Conservation (phyloP, 2,888 invertebrate species). For the Artemia sinica region DNA sequence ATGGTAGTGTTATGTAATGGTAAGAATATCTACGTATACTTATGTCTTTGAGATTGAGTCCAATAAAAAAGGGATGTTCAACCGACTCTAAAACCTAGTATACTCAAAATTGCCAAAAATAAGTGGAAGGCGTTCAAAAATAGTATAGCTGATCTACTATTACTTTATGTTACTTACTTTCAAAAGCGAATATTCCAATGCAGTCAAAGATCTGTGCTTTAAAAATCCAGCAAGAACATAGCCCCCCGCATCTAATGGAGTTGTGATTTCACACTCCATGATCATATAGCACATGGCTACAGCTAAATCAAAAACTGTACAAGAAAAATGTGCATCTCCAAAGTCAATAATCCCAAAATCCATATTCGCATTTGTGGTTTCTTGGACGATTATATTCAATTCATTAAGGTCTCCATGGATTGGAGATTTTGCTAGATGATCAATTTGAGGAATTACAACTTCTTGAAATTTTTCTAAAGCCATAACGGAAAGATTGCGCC, state of each 20-base stretch:
- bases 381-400: conserved; percentile 49
- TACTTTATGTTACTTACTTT: conserved; percentile 37
- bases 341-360: conserved; percentile 65
- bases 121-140: no score
- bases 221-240: conserved; percentile 60
- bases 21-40: no score
- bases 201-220: conserved; percentile 40
- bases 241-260: conserved; percentile 35
- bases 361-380: conserved; percentile 36
- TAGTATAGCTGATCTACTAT: no score
- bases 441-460: conserved; percentile 41
- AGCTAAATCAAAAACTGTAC: conserved; percentile 61
- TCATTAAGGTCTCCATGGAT: conserved; percentile 86
- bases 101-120: no score
- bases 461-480: conserved; percentile 46
- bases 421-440: conserved; percentile 45
- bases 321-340: conserved; percentile 56
- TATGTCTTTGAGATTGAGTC: no score
- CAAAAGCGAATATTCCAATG: conserved; percentile 45
- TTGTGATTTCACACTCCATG: conserved; percentile 44
- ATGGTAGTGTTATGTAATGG: no score
- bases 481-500: conserved; percentile 41
- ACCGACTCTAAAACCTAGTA: no score
- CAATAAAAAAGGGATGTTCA: no score
- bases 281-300: conserved; percentile 65